Evolutionary conservation across 2,888 invertebrate species (phyloP).

Genomic region (Ophion obscuratus): DNA sequence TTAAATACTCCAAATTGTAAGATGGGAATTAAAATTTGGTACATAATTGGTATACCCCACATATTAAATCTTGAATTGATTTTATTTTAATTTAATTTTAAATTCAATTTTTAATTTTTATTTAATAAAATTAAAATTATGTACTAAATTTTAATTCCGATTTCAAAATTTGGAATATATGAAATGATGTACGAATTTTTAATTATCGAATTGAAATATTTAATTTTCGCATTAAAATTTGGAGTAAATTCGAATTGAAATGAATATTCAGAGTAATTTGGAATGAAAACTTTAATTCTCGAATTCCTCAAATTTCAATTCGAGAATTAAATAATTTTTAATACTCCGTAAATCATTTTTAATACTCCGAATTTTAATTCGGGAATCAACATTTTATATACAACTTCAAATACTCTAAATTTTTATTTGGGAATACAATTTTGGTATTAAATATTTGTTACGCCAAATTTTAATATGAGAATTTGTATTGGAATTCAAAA

Average conservation of each 20-base stretch:
- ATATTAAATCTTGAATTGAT: neutral
- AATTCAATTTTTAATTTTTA: no score
- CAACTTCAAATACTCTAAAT: neutral
- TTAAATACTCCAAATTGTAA: neutral
- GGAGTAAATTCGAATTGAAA: neutral
- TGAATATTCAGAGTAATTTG: neutral
- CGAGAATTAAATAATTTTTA: neutral
- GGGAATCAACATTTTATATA: no score
- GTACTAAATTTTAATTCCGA: no score
- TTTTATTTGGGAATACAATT: neutral
- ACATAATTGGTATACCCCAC: neutral
- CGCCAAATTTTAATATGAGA: neutral
- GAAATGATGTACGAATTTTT: no score
- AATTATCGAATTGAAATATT: no score
- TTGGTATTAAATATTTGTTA: neutral
- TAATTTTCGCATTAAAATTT: neutral
- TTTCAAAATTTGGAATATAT: no score
- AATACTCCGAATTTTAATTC: no score
- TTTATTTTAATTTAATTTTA: no score
- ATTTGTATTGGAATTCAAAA: neutral
- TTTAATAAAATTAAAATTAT: no score
- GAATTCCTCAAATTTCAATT: neutral
- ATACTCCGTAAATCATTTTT: no score
- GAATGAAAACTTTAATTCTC: neutral
- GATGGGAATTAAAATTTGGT: neutral